Evolutionary conservation across 2,113 vertebrate genomes (phyloP).

Genomic region (Diadophis punctatus): DNA sequence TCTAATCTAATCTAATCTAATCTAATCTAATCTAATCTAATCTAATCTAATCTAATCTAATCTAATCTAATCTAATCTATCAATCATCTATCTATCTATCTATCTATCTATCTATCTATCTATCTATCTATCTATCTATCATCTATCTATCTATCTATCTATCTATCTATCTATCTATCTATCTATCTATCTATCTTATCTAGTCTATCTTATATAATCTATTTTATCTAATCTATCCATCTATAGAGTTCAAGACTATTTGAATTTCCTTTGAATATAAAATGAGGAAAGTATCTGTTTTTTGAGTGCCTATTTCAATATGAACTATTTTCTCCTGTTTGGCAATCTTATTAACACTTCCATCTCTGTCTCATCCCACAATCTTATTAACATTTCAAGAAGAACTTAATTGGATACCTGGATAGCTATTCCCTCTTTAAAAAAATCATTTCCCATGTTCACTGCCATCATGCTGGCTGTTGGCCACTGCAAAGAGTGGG

Average conservation of each 20-base stretch:
- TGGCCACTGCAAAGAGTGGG: background rate
- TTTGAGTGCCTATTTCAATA: background rate
- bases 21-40: no score
- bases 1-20: no score
- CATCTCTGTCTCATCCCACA: background rate
- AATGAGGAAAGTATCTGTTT: background rate
- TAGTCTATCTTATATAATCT: no score
- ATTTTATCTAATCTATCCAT: no score
- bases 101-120: no score
- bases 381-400: background rate
- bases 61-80: no score
- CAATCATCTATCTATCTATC: no score
- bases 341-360: background rate
- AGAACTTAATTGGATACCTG: background rate
- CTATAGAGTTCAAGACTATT: background rate
- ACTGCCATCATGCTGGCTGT: background rate
- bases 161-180: no score
- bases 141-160: no score
- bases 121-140: no score
- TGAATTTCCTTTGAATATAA: background rate
- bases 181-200: no score
- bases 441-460: background rate
- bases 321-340: background rate
- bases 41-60: no score
- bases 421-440: background rate